Evolutionary conservation across 2,113 vertebrate species (phyloP), one percentile per base, ranked within the genome.

Genomic region (Zingel zingel): DNA sequence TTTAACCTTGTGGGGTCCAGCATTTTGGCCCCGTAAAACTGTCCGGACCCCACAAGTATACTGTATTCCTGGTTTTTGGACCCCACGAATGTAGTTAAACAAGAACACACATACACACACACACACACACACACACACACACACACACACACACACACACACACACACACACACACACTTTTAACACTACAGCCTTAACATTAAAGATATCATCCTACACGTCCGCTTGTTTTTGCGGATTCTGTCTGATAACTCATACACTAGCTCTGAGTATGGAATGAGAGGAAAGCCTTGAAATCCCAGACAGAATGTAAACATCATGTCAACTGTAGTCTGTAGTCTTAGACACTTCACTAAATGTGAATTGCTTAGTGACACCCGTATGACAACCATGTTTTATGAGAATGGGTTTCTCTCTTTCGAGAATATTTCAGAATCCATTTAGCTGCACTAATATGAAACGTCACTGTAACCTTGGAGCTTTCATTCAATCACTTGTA

Each of bases 231-330:
- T 79, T 59, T 72, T 69, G 51, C n/a, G 16, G 3, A 56, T 25
- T 21, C 33, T 69, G 53, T 80, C 68, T 69, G 72, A 79, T 67
- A 39, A 62, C 36, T 68, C 73, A 70, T 53, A 54, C 58, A 27
- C 45, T 51, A 58, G 47, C 59, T 63, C 21, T 69, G 1, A 74
- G 61, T 1, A 16, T 69, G 81, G 63, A 85, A 66, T 67, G 39
- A 66, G 56, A 54, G 48, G 74, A 82, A 75, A 73, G 48, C 9
- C 39, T 6, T 59, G n/a, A 81, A 77, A 85, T 67, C 67, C 76
- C 70, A 89, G 89, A 88, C 84, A 77, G 66, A 76, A 86, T 62
- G 68, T 86, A 88, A 89, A 88, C 66, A 68, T 85, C 73, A 12
- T 30, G 85, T 92, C 66, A 47, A 33, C 51, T 62, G 50, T 3